phyloP scores from a whole-genome alignment of 2,797 vertebrate genomes.

The Halcyon chelicuti region DNA sequence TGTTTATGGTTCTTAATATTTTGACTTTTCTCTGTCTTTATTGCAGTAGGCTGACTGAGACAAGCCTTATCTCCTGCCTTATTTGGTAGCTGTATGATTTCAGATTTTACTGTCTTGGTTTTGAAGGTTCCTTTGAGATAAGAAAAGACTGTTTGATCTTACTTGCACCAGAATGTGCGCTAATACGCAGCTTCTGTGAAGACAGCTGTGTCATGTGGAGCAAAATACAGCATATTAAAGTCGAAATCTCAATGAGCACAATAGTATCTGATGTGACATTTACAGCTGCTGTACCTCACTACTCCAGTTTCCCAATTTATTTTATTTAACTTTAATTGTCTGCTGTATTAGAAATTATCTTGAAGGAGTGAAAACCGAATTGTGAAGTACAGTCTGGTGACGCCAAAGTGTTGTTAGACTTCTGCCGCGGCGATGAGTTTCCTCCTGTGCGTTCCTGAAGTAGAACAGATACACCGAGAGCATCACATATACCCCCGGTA shows the following conservation, averaged over 20 bases:
- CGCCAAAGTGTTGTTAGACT: constrained; percentile 19
- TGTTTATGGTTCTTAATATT: constrained; percentile 32
- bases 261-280: constrained; percentile 57
- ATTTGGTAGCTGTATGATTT: constrained; percentile 50
- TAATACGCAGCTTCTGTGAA: constrained; percentile 40
- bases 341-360: constrained; percentile 57
- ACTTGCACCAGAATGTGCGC: background rate
- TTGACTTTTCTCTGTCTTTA: constrained; percentile 41
- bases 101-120: constrained; percentile 58
- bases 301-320: constrained; percentile 52
- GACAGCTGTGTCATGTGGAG: constrained; percentile 33
- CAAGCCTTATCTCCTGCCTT: constrained; percentile 62
- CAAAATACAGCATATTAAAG: constrained; percentile 67
- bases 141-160: constrained; percentile 53
- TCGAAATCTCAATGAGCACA: constrained; percentile 56
- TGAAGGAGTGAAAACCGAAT: constrained; percentile 60
- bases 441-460: constrained; percentile 33
- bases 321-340: constrained; percentile 65
- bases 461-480: constrained; percentile 25
- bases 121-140: constrained; percentile 57
- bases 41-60: constrained; percentile 60
- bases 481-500: accelerated
- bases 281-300: constrained; percentile 63
- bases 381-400: constrained; percentile 51
- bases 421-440: constrained; percentile 32